Evolutionary conservation across 2,113 vertebrate species (phyloP).

Genomic region (Monopterus albus): DNA sequence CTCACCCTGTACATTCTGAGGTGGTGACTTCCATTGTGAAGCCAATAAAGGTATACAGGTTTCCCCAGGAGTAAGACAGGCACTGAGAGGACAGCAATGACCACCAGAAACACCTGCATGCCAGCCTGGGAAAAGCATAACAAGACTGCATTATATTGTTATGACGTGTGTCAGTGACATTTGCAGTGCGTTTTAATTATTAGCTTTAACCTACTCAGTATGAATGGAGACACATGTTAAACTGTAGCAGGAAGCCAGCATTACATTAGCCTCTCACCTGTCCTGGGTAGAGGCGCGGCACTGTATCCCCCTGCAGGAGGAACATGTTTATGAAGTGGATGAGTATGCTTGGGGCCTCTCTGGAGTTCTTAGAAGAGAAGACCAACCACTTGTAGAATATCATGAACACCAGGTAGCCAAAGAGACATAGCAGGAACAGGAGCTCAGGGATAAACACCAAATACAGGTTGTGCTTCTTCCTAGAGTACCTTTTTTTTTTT

Average conservation of each 20-base stretch:
- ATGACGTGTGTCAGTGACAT: background rate
- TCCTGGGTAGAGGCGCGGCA: constrained; percentile 83
- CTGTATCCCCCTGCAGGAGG: constrained; percentile 82
- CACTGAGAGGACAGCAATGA: constrained; percentile 87
- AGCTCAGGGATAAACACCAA: constrained; percentile 94
- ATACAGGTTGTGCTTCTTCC: constrained; percentile 88
- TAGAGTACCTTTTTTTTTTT: constrained; percentile 86
- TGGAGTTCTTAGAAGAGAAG: constrained; percentile 83
- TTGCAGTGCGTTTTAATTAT: background rate
- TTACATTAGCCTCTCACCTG: constrained; percentile 83
- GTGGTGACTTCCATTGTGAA: constrained; percentile 84
- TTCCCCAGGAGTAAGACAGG: constrained; percentile 94
- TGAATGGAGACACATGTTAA: background rate
- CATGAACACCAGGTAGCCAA: constrained; percentile 97
- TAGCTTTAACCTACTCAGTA: background rate
- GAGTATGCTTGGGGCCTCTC: constrained; percentile 91
- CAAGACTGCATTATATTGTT: background rate
- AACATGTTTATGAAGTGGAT: constrained; percentile 99
- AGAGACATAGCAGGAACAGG: constrained; percentile 93
- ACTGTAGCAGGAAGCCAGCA: background rate
- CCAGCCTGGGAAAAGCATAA: constrained; percentile 76
- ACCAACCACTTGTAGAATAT: constrained; percentile 95
- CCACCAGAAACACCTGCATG: constrained; percentile 88
- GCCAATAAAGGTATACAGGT: constrained; percentile 93
- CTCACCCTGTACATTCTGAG: constrained; percentile 90